Base-by-base conservation (phyloP, 2,888 invertebrate species). In the Limnephilus lunatus region DNA sequence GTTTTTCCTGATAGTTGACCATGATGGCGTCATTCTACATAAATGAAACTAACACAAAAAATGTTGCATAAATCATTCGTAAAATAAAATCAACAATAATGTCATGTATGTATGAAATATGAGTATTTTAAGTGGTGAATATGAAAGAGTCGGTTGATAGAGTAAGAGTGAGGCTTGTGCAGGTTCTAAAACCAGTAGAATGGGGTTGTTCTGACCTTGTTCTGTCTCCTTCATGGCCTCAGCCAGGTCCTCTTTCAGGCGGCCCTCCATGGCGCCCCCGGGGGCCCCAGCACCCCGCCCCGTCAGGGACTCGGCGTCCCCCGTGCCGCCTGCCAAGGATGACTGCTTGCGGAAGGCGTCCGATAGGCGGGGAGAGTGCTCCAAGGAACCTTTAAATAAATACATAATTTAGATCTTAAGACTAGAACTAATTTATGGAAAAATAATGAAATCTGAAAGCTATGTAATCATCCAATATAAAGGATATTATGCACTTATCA, bases 171-270 rank as follows among this genome's bases (percentile, higher is more conserved):
- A 68, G 68, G 68, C 9, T 68, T 68, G 68, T 68, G 68, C 68
- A 68, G 68, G 68, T 25, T n/a, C 68, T 68, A 68, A 68, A 68
- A 68, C 68, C 68, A n/a, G 25, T 68, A 68, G 68, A 25, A 68
- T 25, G n/a, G 68, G 68, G 68, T 68, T 68, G 25, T 68, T 68
- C 93, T 92, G 92, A 96, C 96, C 96, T 94, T 96, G 96, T 82
- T 96, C 96, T 81, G 97, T 97, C 95, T 99, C 99, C 94, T 98
- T 97, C 99, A 99, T 99, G 91, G 99, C 99, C 95, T 99, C 99
- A 0, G 99, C 99, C 91, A 99, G 96, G 95, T 98, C 98, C 95
- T 99, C 99, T 94, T 97, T 97, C 30, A 99, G 96, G 94, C 98
- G 97, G 92, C 98, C 97, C 94, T 99, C 99, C 87, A 98, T 98